These are phyloP conservation scores for Xylophagus ater DNA, from an alignment of 2,888 invertebrate species.

Conservation along the genomic window DNA sequence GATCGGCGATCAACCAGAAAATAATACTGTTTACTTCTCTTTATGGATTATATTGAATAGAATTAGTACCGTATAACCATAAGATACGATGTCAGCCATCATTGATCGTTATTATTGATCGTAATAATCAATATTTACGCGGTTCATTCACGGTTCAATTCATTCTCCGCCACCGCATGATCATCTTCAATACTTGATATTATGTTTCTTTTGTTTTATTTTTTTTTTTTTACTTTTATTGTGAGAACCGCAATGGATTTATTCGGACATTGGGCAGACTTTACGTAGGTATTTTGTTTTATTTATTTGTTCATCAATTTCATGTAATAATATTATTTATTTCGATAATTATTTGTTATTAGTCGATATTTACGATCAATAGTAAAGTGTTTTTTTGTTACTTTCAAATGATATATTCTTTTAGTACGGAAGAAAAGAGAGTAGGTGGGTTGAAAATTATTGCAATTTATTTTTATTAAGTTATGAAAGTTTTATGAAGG, in stretches of 20 bases:
- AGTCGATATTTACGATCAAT: constrained; percentile 14
- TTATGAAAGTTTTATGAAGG: no score
- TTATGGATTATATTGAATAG: no score
- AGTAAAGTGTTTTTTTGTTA: constrained; percentile 11
- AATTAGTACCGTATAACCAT: no score
- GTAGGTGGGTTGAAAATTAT: no score
- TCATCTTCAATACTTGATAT: no score
- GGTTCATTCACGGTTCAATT: constrained; percentile 14
- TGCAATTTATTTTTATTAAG: no score
- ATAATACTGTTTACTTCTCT: no score
- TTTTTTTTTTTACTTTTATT: no score
- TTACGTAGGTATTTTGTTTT: constrained; percentile 3
- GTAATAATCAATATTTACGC: constrained; percentile 14
- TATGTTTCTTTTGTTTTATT: no score
- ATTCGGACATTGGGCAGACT: constrained; percentile 1
- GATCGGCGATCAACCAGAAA: no score
- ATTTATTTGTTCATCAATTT: constrained; percentile 7
- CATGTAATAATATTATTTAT: constrained; percentile 16
- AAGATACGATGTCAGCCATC: constrained; percentile 7
- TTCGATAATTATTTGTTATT: constrained; percentile 16
- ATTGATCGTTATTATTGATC: constrained; percentile 6
- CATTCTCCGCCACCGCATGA: constrained; percentile 14
- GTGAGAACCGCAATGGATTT: not conserved
- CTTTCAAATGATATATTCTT: constrained; percentile 9
- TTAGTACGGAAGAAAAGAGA: no score